Conservation (phyloP, 2,113 vertebrate species). For the Oceanodroma tethys region DNA sequence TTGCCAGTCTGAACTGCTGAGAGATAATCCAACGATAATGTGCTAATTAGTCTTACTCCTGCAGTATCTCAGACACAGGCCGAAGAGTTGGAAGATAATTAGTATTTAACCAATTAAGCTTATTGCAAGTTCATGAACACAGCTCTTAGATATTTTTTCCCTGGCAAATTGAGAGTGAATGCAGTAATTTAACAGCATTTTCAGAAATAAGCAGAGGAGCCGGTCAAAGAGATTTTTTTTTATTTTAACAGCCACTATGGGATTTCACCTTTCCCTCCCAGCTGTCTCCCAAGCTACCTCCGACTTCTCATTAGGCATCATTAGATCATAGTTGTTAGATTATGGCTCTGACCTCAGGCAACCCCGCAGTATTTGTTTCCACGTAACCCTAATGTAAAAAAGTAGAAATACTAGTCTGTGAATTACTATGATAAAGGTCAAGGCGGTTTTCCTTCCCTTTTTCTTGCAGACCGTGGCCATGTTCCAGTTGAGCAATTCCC, state of each 20-base stretch:
- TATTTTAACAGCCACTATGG: background rate
- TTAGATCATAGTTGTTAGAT: background rate
- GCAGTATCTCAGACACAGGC: background rate
- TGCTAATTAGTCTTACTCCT: slow-evolving; percentile 17
- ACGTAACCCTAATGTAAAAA: background rate
- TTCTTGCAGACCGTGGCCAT: background rate
- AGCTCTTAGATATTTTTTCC: background rate
- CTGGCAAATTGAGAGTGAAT: background rate
- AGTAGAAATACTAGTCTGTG: background rate
- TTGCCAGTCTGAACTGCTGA: background rate
- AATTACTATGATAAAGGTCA: background rate
- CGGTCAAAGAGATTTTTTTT: background rate
- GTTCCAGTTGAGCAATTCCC: background rate
- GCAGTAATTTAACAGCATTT: background rate
- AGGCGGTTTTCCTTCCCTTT: background rate
- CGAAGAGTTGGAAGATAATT: slow-evolving; percentile 36
- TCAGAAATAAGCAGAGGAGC: background rate
- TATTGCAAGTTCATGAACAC: background rate
- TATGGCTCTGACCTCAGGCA: background rate
- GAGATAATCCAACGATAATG: background rate
- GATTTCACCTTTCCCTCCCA: slow-evolving; percentile 6
- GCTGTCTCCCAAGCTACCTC: background rate
- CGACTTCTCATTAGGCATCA: background rate
- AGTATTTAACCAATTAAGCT: slow-evolving; percentile 31
- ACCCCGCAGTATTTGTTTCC: background rate